Evolutionary conservation across 2,113 vertebrate species (phyloP), one percentile per base, ranked within the genome.

Genomic region (Cryptotis parvus): DNA sequence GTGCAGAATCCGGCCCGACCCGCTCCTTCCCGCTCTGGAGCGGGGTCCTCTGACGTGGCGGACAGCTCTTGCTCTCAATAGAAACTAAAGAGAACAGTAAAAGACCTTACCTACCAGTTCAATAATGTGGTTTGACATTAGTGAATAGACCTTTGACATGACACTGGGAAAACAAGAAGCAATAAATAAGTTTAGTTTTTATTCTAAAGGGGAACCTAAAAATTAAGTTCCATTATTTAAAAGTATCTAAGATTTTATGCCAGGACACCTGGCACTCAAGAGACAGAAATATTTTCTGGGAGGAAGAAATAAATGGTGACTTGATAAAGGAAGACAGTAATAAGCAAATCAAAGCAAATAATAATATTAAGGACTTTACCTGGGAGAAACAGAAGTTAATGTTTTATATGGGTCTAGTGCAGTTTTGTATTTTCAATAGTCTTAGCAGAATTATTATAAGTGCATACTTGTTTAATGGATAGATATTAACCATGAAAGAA

Each of bases 391-490:
- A 65, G 3, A 80, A 66, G 11, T 69, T 78, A 9, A 33, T 1
- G n/a, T 83, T 10, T 52, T 70, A 87, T 41, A 5, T 58, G 33
- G 2, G 3, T 75, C 0, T 58, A 41, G 8, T 82, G 18, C 11
- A 88, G 8, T 49, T 43, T 61, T 78, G 43, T 72, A 4, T n/a
- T 70, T 73, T 72, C n/a, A 69, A 14, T 68, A 41, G 8, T 58
- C 39, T 43, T 24, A 70, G 20, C 9, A 74, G 61, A 16, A 74
- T 39, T 31, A 79, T 83, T 90, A 33, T 22, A 61, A 79, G 41
- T 81, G 78, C 87, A 72, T 68, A 76, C 41, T 85, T 83, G 31
- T 65, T 70, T 91, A 81, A 41, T 73, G 39, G 43, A 52, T 11
- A 55, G 55, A 24, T 58, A 41, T 1, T 85, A 0, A 29, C 12